Conservation (phyloP, 2,113 vertebrate genomes). For the Mugil cephalus region DNA sequence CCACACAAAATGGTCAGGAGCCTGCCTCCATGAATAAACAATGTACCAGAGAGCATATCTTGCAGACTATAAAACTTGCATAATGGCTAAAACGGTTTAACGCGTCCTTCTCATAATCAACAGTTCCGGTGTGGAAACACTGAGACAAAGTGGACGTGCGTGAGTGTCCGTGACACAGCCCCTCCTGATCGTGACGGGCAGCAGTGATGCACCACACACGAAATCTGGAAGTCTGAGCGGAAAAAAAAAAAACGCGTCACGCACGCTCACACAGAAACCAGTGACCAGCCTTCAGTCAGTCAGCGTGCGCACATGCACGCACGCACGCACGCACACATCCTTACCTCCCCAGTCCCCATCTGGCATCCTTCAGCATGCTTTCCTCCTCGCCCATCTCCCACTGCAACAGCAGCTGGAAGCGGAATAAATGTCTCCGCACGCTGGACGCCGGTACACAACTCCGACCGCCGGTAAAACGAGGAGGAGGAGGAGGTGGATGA, state of each 20-base stretch:
- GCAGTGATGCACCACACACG: conserved; percentile 55
- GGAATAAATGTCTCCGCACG: conserved; percentile 27
- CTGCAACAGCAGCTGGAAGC: conserved; percentile 65
- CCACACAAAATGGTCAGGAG: no score
- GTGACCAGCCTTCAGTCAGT: background rate
- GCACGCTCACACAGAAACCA: background rate
- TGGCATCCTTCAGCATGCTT: conserved; percentile 69
- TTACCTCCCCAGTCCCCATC: conserved; percentile 84
- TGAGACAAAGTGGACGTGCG: background rate
- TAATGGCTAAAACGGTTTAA: no score
- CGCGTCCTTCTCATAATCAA: background rate
- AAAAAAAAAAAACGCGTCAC: background rate
- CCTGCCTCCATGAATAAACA: no score
- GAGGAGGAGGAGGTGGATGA: background rate
- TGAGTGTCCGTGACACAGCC: conserved; percentile 43
- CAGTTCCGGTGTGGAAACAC: background rate
- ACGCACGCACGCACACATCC: conserved; percentile 11
- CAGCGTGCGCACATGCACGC: background rate
- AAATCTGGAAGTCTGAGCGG: conserved; percentile 9
- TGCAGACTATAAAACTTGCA: background rate
- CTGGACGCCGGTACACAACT: conserved; percentile 42
- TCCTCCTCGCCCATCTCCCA: conserved; percentile 57
- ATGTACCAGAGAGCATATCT: background rate
- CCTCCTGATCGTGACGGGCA: conserved; percentile 31
- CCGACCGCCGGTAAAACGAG: conserved; percentile 11